A percentile compares a stretch with the other conserved stretches of the same genome.
Conservation (phyloP, 1,140 invertebrate genomes). For the Lasaia peninsularis region DNA sequence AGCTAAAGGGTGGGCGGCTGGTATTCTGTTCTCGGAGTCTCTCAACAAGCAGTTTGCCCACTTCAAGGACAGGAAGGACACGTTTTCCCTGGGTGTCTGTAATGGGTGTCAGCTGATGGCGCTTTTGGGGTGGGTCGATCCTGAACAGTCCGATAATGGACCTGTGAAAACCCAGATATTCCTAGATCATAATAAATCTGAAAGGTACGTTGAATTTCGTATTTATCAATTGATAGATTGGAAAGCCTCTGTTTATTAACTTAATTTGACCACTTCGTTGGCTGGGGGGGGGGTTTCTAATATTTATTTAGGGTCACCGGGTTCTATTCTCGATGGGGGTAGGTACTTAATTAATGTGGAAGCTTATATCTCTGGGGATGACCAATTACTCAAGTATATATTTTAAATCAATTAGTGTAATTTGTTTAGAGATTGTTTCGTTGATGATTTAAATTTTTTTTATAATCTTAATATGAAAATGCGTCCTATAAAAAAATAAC, state of each 20-base stretch:
- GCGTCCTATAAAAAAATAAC: too few species aligned
- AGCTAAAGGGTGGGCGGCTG: slow-evolving; percentile 98
- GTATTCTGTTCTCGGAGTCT: slow-evolving; percentile 86
- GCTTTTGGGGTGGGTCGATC: slow-evolving; percentile 87
- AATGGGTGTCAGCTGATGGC: slow-evolving; percentile 98
- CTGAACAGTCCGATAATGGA: slow-evolving; percentile 28
- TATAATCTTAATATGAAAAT: too few species aligned
- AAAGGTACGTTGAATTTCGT: slow-evolving; percentile 62
- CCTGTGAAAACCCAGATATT: slow-evolving; percentile 81
- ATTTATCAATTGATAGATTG: not conserved
- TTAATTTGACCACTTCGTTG: too few species aligned
- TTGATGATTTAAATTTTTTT: too few species aligned
- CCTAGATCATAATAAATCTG: slow-evolving; percentile 91
- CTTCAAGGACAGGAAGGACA: slow-evolving; percentile 86
- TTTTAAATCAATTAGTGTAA: too few species aligned
- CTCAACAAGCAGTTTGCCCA: slow-evolving; percentile 83
- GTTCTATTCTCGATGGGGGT: too few species aligned
- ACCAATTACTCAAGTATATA: too few species aligned
- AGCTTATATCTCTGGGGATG: too few species aligned
- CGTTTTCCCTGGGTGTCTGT: slow-evolving; percentile 97
- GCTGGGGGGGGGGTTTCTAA: too few species aligned
- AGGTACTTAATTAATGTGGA: too few species aligned
- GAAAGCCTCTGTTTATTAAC: not conserved
- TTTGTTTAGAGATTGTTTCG: too few species aligned
- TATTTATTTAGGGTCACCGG: too few species aligned